phyloP scores from a whole-genome alignment of 1,140 invertebrate species.

The Anastrepha ludens region DNA sequence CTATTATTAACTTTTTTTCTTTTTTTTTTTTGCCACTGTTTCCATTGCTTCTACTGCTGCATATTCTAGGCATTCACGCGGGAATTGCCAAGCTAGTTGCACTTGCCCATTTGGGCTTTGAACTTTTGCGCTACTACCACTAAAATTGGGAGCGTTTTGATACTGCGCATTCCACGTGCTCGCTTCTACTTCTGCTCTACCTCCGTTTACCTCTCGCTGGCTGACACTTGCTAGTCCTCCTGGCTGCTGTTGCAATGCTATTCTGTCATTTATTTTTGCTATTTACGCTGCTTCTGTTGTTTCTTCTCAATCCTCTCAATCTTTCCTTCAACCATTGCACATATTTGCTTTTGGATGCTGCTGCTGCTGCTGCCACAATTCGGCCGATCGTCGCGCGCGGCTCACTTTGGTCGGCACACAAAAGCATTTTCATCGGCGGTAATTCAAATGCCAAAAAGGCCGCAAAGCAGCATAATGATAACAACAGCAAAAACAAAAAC shows the following conservation, averaged over 20 bases:
- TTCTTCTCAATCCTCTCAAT: neutral
- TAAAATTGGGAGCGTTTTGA: constrained; percentile 41
- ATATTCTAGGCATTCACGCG: constrained; percentile 26
- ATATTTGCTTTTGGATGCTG: neutral
- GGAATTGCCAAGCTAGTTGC: constrained; percentile 12
- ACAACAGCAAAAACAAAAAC: neutral
- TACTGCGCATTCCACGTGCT: neutral
- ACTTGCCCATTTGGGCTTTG: constrained; percentile 27
- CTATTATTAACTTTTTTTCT: too few relatives aligned
- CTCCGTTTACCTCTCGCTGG: too few relatives aligned
- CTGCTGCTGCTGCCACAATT: neutral
- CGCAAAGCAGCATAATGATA: neutral
- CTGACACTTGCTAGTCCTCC: neutral
- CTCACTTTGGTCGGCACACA: constrained; percentile 28
- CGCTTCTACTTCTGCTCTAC: neutral
- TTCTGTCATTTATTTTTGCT: neutral
- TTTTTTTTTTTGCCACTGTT: neutral
- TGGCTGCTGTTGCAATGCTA: neutral
- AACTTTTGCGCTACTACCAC: constrained; percentile 11
- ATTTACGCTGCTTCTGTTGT: neutral
- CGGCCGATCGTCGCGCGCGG: neutral
- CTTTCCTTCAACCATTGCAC: neutral
- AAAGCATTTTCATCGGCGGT: constrained; percentile 29
- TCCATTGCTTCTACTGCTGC: neutral
- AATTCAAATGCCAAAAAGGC: constrained; percentile 41